Percentiles rank a stretch among this genome's conserved stretches.
Conservation (phyloP, 2,797 vertebrate species). For the Geotrypetes seraphini region DNA sequence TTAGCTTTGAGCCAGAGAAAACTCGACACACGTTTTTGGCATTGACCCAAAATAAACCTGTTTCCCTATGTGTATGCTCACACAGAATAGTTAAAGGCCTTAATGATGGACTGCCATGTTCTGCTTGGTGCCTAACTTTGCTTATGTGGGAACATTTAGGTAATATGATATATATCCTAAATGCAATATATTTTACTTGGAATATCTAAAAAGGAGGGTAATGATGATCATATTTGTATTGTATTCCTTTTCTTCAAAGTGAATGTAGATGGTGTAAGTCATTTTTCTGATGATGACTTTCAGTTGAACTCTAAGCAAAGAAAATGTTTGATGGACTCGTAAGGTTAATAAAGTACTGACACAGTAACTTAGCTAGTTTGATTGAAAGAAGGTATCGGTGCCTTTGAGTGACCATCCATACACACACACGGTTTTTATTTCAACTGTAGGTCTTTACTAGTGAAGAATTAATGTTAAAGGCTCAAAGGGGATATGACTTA, state of each 20-base stretch:
- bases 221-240: too few relatives aligned
- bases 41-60: neutral
- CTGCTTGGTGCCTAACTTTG: neutral
- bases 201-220: too few relatives aligned
- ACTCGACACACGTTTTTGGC: slow-evolving; percentile 9
- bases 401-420: too few relatives aligned
- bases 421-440: slow-evolving; percentile 10
- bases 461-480: too few relatives aligned
- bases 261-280: slow-evolving; percentile 38
- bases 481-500: too few relatives aligned
- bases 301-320: slow-evolving; percentile 12
- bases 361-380: too few relatives aligned
- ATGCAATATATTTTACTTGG: too few relatives aligned
- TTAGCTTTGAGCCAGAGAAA: slow-evolving; percentile 15
- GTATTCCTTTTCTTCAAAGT: slow-evolving; percentile 30
- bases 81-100: slow-evolving; percentile 5
- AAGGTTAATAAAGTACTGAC: slow-evolving; percentile 20
- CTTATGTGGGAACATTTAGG: too few relatives aligned
- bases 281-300: too few relatives aligned
- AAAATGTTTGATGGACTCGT: neutral
- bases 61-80: neutral
- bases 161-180: too few relatives aligned
- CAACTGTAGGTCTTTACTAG: too few relatives aligned
- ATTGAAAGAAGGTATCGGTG: too few relatives aligned
- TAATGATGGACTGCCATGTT: neutral